phyloP scores from a whole-genome alignment of 2,113 vertebrate genomes.

The Brachyhypopomus gauderio region DNA sequence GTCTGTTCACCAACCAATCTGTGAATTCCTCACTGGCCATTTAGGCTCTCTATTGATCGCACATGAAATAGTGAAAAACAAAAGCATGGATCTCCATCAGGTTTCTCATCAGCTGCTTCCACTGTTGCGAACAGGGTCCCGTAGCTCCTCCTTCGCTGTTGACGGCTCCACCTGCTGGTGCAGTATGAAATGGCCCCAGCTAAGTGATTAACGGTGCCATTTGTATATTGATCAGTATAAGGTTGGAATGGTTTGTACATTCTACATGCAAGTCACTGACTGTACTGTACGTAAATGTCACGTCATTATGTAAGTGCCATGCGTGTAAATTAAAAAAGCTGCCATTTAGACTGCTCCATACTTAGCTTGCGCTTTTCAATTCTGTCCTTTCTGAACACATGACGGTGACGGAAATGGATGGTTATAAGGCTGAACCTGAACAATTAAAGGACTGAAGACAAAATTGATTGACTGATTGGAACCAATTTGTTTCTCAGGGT shows the following conservation, averaged over 20 bases:
- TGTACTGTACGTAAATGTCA: not conserved
- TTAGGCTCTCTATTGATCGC: not conserved
- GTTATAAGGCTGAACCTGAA: not conserved
- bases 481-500: slow-evolving; percentile 70
- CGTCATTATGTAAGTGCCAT: not conserved
- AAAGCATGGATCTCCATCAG: no score
- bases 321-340: not conserved
- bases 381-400: not conserved
- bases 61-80: no score
- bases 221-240: not conserved
- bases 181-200: not conserved
- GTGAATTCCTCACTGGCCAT: not conserved
- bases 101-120: not conserved
- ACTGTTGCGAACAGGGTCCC: slow-evolving; percentile 77
- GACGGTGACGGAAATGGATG: not conserved
- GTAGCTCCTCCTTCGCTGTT: slow-evolving; percentile 76
- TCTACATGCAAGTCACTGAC: not conserved
- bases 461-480: not conserved
- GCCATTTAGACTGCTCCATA: no score
- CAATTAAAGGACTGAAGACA: no score
- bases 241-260: not conserved
- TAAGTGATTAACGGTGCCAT: not conserved
- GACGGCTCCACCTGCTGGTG: slow-evolving; percentile 59
- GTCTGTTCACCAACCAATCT: not conserved
- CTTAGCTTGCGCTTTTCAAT: not conserved